A percentile compares a stretch with the other conserved stretches of the same genome.
Conservation (phyloP, 1,140 invertebrate genomes). For the Sinella curviseta region DNA sequence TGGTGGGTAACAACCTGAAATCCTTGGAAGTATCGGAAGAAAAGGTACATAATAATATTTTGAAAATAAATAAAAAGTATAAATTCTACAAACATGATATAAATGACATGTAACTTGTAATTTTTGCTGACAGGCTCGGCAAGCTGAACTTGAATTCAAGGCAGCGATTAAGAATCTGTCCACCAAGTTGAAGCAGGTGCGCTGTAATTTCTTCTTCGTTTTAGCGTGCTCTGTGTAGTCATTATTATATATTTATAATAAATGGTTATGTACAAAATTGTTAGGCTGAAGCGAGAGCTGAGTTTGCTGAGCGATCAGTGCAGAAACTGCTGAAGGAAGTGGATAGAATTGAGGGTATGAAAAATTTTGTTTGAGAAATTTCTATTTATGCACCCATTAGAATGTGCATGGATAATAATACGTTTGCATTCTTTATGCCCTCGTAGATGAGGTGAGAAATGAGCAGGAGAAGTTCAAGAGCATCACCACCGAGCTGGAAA, state of each 20-base stretch:
- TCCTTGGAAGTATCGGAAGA: conserved; percentile 42
- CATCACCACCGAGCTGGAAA: too few relatives aligned
- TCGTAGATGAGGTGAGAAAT: conserved; percentile 62
- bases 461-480: conserved; percentile 71
- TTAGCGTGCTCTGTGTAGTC: not conserved
- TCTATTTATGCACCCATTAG: too few relatives aligned
- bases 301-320: conserved; percentile 57
- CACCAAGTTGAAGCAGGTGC: conserved; percentile 34
- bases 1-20: conserved; percentile 42
- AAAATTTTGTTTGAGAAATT: too few relatives aligned
- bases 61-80: not conserved
- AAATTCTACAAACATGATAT: not conserved
- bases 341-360: conserved; percentile 51
- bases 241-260: conserved; percentile 61
- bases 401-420: too few relatives aligned
- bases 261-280: not conserved
- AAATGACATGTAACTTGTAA: not conserved
- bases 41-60: too few relatives aligned
- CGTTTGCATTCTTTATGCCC: not conserved
- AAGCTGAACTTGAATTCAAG: conserved; percentile 29
- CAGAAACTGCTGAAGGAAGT: conserved; percentile 18
- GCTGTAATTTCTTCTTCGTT: too few relatives aligned
- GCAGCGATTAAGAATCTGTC: conserved; percentile 31
- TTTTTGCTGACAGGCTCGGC: conserved; percentile 56
- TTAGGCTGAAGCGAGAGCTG: conserved; percentile 65